Conservation (phyloP, 2,113 vertebrate species). For the Mesoclemmys tuberculata region DNA sequence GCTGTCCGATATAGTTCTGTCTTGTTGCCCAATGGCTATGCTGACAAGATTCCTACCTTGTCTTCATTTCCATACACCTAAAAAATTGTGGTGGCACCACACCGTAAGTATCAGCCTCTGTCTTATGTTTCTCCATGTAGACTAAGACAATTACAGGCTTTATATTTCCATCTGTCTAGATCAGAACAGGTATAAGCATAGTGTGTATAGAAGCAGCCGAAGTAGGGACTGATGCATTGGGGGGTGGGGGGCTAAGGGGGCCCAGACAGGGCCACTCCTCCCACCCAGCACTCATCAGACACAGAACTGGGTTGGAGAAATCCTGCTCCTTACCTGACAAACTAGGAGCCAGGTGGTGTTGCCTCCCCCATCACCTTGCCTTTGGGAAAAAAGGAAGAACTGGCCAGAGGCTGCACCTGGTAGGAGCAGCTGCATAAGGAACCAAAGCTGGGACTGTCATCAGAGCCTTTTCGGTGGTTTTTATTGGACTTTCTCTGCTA, state of each 20-base stretch:
- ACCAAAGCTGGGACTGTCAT: not conserved
- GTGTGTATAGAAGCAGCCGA: not conserved
- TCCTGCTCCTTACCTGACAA: not conserved
- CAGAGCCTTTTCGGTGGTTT: not conserved
- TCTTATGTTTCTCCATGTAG: not conserved
- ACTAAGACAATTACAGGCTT: not conserved
- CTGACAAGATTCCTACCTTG: not conserved
- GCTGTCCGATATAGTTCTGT: not conserved
- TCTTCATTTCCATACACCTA: not conserved
- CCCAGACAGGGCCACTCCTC: not conserved
- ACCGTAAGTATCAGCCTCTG: not conserved
- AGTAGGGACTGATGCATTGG: not conserved
- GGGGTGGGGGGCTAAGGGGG: too few species aligned
- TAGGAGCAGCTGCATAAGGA: not conserved
- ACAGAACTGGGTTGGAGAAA: not conserved
- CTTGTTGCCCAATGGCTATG: not conserved
- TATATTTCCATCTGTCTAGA: not conserved
- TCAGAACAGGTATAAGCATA: not conserved
- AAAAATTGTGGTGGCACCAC: not conserved
- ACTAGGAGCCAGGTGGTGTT: not conserved
- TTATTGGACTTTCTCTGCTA: not conserved
- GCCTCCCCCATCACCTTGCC: not conserved
- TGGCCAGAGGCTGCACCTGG: not conserved
- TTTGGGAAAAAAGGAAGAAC: not conserved
- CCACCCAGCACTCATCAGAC: not conserved